phyloP scores from a whole-genome alignment of 2,113 vertebrate genomes.

The Corythoichthys haematopterus region DNA sequence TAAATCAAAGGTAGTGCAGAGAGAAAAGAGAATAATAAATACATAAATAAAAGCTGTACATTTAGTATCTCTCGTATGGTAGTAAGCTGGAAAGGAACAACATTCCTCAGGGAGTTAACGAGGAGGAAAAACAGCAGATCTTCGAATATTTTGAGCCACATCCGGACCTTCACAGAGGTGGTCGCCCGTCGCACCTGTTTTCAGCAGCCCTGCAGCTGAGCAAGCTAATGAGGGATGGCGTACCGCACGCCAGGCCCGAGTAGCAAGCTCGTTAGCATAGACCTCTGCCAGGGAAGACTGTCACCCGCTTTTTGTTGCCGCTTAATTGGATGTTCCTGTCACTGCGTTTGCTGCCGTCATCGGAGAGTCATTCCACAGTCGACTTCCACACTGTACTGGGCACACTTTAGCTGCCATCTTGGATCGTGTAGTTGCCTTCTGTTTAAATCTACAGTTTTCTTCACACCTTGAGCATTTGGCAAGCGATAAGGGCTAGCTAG shows the following conservation, averaged over 20 bases:
- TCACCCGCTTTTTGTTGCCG: conserved; percentile 38
- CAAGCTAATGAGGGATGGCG: conserved; percentile 55
- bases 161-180: conserved; percentile 13
- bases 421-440: background rate
- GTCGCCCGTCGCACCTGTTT: conserved; percentile 15
- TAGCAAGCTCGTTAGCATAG: conserved; percentile 68
- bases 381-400: conserved; percentile 38
- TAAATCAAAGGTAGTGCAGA: background rate
- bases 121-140: conserved; percentile 19
- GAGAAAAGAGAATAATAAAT: background rate
- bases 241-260: conserved; percentile 35
- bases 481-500: background rate
- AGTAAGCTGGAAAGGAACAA: conserved; percentile 14
- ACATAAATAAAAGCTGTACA: background rate
- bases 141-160: conserved; percentile 25
- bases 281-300: conserved; percentile 49
- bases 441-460: background rate
- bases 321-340: conserved; percentile 70
- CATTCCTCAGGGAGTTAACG: conserved; percentile 28
- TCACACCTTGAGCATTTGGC: background rate
- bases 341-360: conserved; percentile 46
- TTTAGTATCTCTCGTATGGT: conserved; percentile 1
- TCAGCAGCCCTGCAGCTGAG: conserved; percentile 33
- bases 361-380: conserved; percentile 45
- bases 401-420: conserved; percentile 29